Evolutionary conservation across 2,797 vertebrate species (phyloP).

Genomic region (Coreius guichenoti): DNA sequence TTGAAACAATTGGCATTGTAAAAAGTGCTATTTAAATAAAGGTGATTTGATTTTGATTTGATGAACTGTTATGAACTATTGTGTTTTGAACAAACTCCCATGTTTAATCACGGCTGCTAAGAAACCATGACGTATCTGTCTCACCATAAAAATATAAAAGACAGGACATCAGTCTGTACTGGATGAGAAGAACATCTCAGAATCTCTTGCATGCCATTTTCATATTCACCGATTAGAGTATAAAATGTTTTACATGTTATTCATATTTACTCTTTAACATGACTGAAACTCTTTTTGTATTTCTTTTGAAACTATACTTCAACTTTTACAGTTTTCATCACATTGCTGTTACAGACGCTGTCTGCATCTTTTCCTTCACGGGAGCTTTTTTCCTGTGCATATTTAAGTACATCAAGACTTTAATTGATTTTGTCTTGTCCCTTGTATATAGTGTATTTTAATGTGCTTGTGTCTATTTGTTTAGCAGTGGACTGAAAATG

Average conservation of each 20-base stretch:
- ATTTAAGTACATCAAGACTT: neutral
- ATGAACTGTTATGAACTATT: neutral
- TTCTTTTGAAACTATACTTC: neutral
- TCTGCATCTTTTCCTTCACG: constrained; percentile 27
- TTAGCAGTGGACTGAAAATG: constrained; percentile 31
- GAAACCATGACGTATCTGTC: neutral
- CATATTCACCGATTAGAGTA: neutral
- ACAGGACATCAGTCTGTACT: neutral
- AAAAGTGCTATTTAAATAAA: too few relatives aligned
- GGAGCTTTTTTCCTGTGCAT: constrained; percentile 18
- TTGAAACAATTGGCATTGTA: too few relatives aligned
- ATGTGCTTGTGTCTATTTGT: neutral
- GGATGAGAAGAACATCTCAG: neutral
- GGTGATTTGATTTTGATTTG: too few relatives aligned
- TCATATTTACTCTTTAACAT: neutral
- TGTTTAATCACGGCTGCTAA: neutral
- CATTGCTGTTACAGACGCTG: neutral
- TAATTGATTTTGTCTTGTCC: neutral
- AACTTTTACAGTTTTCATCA: neutral
- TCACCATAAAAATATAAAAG: constrained; percentile 3
- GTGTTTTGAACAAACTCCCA: neutral
- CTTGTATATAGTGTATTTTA: neutral
- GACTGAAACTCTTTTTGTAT: constrained; percentile 27
- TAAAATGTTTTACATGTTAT: neutral
- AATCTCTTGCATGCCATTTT: neutral